Base-by-base conservation (phyloP, 2,797 vertebrate species). In the Mareca penelope region DNA sequence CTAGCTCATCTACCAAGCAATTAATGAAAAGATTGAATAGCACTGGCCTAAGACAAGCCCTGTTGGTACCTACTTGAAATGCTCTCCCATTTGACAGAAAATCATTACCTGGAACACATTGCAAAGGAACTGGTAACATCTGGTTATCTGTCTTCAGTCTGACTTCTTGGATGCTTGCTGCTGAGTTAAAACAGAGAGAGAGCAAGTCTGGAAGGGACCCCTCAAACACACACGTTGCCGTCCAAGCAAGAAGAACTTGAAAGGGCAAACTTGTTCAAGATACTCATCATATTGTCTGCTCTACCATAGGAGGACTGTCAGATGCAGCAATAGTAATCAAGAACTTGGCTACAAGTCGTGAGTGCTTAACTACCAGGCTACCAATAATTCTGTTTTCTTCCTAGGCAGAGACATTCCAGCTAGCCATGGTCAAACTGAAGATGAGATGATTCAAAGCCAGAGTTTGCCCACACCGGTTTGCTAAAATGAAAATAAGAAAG, bases 341-440 rank as follows among this genome's bases (percentile, higher is more conserved):
- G 42, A 84, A 44, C 35, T 60, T 53, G 76, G 61, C 44, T 46
- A 70, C 42, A 75, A 92, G 33, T 89, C 0, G 0, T 73, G 70
- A 50, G 67, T 91, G 17, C 56, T 88, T 86, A 84, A 73, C 60
- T 90, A 75, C 76, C 78, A 52, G 80, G 31, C 63, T 72, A 33
- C 59, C 94, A 63, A 91, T 94, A 76, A 91, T 94, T 94, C 70
- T 88, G 29, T 88, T 96, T 82, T 78, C 92, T 71, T 73, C 72
- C 57, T 81, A 91, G 37, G 7, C 82, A 88, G 87, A 87, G 80
- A 85, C 56, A 57, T 90, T 90, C 56, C 71, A 88, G 82, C 92
- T 83, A 92, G 29, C 71, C n/a, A 15, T 39, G 68, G 77, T 67
- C 67, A 86, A 75, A 91, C 0, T 65, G 77, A 86, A 85, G 44